These are phyloP conservation scores for Ectemnius lituratus DNA, from an alignment of 2,888 invertebrate genomes.

Conservation along the genomic window DNA sequence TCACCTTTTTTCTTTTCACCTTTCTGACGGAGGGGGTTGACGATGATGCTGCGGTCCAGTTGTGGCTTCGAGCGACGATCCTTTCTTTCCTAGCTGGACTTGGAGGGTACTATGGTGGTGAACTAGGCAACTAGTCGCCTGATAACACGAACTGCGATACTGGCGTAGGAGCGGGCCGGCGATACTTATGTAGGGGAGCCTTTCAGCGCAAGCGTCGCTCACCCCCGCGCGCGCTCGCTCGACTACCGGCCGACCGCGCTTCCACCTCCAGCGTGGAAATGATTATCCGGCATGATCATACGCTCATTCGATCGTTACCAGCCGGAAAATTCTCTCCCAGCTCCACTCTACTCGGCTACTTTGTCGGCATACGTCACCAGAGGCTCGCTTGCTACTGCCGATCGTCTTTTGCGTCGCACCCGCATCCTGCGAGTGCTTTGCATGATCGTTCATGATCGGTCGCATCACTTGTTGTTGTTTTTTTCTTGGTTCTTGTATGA, in stretches of 20 bases:
- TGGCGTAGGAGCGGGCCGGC: constrained; percentile 65
- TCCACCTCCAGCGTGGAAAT: constrained; percentile 52
- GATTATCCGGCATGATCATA: constrained; percentile 56
- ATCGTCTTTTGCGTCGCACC: constrained; percentile 23
- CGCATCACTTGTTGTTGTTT: no score
- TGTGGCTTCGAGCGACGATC: background rate
- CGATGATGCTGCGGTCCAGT: background rate
- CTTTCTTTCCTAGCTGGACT: background rate
- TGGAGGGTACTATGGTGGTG: constrained; percentile 37
- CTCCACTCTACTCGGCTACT: background rate
- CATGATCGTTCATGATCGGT: no score
- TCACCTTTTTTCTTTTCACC: background rate
- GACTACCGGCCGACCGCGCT: constrained; percentile 20
- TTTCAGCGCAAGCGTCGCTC: constrained; percentile 69
- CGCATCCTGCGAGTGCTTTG: background rate
- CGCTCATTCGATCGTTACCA: constrained; percentile 54
- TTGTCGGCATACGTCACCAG: constrained; percentile 14
- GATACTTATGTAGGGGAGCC: constrained; percentile 71
- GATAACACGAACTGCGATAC: constrained; percentile 66
- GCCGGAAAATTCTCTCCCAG: constrained; percentile 49
- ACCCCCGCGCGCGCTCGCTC: constrained; percentile 49
- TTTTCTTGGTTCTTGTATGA: no score
- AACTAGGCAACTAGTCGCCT: constrained; percentile 48
- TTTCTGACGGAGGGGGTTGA: background rate
- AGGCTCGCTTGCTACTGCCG: constrained; percentile 15